Percentiles rank a stretch among this genome's conserved stretches.
Evolutionary conservation across 2,113 vertebrate species (phyloP).

Genomic region (Microtus ochrogaster): DNA sequence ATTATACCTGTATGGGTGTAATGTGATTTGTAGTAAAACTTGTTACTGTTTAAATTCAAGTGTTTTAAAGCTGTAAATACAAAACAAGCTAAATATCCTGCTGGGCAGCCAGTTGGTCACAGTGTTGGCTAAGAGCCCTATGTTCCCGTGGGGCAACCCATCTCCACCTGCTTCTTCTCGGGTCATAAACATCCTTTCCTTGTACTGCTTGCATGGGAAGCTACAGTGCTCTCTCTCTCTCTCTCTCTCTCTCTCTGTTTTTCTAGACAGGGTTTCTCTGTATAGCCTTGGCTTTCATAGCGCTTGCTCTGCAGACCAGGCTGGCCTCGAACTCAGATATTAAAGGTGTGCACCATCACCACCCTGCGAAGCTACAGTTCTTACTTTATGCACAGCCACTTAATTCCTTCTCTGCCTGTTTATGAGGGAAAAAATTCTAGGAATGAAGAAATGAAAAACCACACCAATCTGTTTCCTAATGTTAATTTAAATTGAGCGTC

Average conservation of each 20-base stretch:
- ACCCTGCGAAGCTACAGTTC: neutral
- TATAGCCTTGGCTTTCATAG: neutral
- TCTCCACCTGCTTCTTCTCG: neutral
- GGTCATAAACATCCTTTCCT: neutral
- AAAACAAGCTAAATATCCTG: conserved; percentile 18
- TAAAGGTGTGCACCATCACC: neutral
- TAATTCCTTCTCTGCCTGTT: neutral
- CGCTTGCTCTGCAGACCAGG: neutral
- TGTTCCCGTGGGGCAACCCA: neutral
- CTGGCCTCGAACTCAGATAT: neutral
- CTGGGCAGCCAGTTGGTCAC: neutral
- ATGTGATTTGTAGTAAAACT: neutral
- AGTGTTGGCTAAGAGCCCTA: neutral
- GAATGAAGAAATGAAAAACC: neutral
- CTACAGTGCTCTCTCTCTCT: neutral
- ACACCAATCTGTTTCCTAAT: neutral
- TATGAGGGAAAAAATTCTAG: neutral
- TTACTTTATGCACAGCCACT: neutral
- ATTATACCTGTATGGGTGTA: neutral
- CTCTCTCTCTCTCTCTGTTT: neutral
- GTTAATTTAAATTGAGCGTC: conserved; percentile 4
- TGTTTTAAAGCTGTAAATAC: conserved; percentile 23
- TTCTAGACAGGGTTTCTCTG: neutral
- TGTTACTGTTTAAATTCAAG: conserved; percentile 25
- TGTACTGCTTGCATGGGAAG: neutral